Percentiles rank a stretch among this genome's conserved stretches.
phyloP scores from a whole-genome alignment of 2,113 vertebrate genomes.

The Sprattus sprattus region DNA sequence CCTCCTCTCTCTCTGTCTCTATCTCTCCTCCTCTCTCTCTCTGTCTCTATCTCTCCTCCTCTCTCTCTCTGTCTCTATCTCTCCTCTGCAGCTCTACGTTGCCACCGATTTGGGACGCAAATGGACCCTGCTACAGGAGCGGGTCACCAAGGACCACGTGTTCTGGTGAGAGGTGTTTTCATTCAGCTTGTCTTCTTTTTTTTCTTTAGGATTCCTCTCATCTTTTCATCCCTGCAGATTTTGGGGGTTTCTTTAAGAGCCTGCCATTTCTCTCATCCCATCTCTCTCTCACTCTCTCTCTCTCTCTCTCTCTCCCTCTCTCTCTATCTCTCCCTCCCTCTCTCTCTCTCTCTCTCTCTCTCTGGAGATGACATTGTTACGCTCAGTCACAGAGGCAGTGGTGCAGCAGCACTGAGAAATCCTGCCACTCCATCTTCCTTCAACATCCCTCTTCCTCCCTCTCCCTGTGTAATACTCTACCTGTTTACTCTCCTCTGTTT shows the following conservation, averaged over 20 bases:
- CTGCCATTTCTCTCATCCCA: conserved; percentile 6
- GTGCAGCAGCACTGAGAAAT: background rate
- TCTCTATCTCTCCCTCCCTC: background rate
- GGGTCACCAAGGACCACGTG: conserved; percentile 87
- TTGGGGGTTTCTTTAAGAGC: background rate
- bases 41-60: conserved; percentile 9
- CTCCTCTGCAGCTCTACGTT: conserved; percentile 77
- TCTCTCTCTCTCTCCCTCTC: background rate
- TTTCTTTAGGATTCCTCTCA: background rate
- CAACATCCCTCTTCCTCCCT: background rate
- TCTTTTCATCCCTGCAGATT: background rate
- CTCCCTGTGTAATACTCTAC: background rate
- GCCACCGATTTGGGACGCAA: conserved; percentile 87
- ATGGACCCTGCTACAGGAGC: conserved; percentile 89
- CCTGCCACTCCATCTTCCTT: background rate
- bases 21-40: background rate
- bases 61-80: conserved; percentile 18
- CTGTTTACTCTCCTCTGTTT: background rate
- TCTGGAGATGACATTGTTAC: conserved; percentile 12
- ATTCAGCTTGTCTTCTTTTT: background rate
- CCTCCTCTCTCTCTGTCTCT: background rate
- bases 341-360: background rate
- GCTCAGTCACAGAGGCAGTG: background rate
- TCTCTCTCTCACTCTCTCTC: background rate
- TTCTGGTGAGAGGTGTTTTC: conserved; percentile 78